These are phyloP conservation scores for Enteromius viviparus DNA, from an alignment of 2,797 vertebrate species.

Conservation along the genomic window DNA sequence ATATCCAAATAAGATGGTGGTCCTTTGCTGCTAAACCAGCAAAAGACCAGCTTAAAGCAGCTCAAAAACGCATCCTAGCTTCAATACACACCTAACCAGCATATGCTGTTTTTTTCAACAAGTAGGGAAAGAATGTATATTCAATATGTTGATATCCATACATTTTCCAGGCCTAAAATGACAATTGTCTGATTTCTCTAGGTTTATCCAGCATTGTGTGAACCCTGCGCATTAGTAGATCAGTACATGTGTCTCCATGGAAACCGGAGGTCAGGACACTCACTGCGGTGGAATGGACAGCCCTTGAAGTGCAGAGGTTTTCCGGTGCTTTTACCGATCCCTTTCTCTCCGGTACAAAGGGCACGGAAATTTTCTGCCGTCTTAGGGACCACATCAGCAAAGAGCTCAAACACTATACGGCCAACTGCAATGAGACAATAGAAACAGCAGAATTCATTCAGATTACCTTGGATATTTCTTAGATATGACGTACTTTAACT, in stretches of 20 bases:
- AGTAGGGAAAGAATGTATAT: background rate
- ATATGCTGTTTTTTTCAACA: no score
- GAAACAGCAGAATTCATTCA: background rate
- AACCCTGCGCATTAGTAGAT: background rate
- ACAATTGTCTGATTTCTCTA: background rate
- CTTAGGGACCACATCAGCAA: constrained; percentile 91
- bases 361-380: constrained; percentile 97
- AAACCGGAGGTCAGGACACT: constrained; percentile 54
- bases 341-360: constrained; percentile 95
- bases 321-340: constrained; percentile 84
- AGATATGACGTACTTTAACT: no score
- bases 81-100: no score
- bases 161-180: background rate
- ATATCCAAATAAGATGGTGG: no score
- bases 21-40: no score
- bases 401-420: constrained; percentile 90
- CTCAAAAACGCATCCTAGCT: no score
- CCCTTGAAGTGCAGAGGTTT: constrained; percentile 96
- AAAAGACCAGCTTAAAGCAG: no score
- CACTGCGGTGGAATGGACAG: constrained; percentile 97
- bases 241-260: background rate
- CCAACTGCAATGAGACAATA: constrained; percentile 75
- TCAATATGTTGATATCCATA: background rate
- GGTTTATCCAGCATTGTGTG: background rate
- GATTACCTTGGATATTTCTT: no score